Evolutionary conservation across 1,140 invertebrate genomes (phyloP).

Genomic region (Globodera ellingtonae): DNA sequence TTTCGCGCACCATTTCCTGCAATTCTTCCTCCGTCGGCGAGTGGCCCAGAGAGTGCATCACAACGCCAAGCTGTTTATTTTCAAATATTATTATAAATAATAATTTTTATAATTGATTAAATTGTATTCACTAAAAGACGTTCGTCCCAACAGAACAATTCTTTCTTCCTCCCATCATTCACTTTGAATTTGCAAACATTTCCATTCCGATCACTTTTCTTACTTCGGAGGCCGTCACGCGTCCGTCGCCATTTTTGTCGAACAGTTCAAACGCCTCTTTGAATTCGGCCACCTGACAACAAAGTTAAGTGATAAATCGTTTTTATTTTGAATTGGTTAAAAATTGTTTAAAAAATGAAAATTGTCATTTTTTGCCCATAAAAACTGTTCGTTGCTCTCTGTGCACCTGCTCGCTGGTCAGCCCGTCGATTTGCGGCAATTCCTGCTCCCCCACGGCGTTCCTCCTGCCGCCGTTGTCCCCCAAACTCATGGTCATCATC

Average conservation of each 20-base stretch:
- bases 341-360: no score
- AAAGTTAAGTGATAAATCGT: background rate
- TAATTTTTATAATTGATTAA: no score
- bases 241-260: conserved; percentile 97
- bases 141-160: no score
- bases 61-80: conserved; percentile 97
- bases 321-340: no score
- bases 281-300: conserved; percentile 74
- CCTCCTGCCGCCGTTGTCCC: background rate
- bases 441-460: conserved; percentile 9
- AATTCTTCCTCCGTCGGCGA: conserved; percentile 98
- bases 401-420: conserved; percentile 41
- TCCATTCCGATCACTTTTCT: conserved; percentile 65
- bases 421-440: conserved; percentile 46
- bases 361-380: background rate
- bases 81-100: background rate
- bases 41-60: conserved; percentile 96
- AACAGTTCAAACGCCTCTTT: conserved; percentile 98
- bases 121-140: no score
- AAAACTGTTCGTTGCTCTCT: background rate
- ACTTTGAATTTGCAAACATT: background rate
- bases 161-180: no score
- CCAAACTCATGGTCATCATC: background rate
- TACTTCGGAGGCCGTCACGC: conserved; percentile 83
- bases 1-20: conserved; percentile 99